Evolutionary conservation across 2,113 vertebrate species (phyloP).

Genomic region (Oophaga pumilio): DNA sequence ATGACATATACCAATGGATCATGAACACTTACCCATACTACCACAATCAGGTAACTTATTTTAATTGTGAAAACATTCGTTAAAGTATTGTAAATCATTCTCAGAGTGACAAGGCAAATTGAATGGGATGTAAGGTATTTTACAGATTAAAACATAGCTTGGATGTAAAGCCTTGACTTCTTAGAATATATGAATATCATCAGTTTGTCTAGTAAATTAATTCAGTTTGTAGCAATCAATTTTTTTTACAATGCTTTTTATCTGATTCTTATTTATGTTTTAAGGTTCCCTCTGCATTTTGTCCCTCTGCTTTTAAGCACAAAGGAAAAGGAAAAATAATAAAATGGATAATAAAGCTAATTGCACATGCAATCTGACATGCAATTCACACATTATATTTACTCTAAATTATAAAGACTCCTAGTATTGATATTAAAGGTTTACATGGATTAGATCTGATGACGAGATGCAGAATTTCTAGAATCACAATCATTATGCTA

Average conservation of each 20-base stretch:
- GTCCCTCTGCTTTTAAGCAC: not conserved
- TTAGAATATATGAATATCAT: not conserved
- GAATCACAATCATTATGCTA: too few species aligned
- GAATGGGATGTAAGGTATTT: not conserved
- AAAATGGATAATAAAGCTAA: not conserved
- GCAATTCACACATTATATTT: too few species aligned
- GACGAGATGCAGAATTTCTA: not conserved
- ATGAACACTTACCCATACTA: constrained; percentile 85
- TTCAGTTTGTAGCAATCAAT: not conserved
- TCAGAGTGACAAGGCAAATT: not conserved
- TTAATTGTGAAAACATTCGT: not conserved
- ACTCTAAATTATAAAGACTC: not conserved
- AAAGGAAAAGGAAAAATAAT: not conserved
- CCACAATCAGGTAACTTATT: constrained; percentile 77
- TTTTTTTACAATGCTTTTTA: too few species aligned
- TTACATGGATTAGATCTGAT: not conserved
- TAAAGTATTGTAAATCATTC: not conserved
- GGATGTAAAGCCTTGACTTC: not conserved
- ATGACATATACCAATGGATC: constrained; percentile 88
- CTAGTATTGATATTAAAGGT: not conserved
- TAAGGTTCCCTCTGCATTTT: not conserved
- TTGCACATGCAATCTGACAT: too few species aligned
- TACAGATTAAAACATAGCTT: not conserved
- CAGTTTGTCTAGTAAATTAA: not conserved
- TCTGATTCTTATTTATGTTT: not conserved